A percentile compares a stretch with the other conserved stretches of the same genome.
These are phyloP conservation scores for Sebastes aleutianus DNA, from an alignment of 2,797 vertebrate species.

Conservation along the genomic window DNA sequence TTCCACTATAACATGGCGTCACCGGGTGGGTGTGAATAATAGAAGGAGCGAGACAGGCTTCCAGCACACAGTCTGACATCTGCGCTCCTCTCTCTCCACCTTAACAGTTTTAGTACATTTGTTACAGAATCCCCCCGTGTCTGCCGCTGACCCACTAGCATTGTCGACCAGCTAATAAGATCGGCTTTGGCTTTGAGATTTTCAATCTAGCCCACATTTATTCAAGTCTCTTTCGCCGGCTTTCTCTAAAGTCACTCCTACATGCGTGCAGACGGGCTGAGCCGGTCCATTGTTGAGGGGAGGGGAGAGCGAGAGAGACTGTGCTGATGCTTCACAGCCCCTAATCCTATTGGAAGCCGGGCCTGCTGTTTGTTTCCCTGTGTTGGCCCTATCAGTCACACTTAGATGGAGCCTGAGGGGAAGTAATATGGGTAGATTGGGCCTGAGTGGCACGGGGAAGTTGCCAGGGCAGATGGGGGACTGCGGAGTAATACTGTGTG, in stretches of 20 bases:
- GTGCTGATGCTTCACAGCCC: conserved; percentile 55
- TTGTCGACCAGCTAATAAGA: conserved; percentile 40
- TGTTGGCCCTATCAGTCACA: conserved; percentile 72
- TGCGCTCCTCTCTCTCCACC: background rate
- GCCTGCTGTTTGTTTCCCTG: conserved; percentile 67
- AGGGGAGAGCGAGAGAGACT: conserved; percentile 22
- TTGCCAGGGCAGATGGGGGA: conserved; percentile 61
- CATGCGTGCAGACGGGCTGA: conserved; percentile 40
- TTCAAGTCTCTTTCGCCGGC: conserved; percentile 29
- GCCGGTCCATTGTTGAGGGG: conserved; percentile 29
- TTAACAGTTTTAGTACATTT: conserved; percentile 12
- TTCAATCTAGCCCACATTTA: conserved; percentile 29
- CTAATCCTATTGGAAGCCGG: conserved; percentile 75
- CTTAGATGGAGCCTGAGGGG: conserved; percentile 66
- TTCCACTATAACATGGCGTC: conserved; percentile 45
- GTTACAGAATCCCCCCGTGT: conserved; percentile 4
- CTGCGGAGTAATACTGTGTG: conserved; percentile 53
- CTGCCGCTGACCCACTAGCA: conserved; percentile 29
- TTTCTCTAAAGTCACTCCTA: conserved; percentile 46
- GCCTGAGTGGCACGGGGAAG: conserved; percentile 65
- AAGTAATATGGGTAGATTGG: conserved; percentile 66
- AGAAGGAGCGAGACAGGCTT: conserved; percentile 10
- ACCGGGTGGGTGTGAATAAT: conserved; percentile 49
- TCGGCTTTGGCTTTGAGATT: conserved; percentile 33
- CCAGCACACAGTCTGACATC: background rate